Percentiles rank a stretch among this genome's conserved stretches.
Conservation (phyloP, 2,113 vertebrate genomes). For the Antigone vipio region DNA sequence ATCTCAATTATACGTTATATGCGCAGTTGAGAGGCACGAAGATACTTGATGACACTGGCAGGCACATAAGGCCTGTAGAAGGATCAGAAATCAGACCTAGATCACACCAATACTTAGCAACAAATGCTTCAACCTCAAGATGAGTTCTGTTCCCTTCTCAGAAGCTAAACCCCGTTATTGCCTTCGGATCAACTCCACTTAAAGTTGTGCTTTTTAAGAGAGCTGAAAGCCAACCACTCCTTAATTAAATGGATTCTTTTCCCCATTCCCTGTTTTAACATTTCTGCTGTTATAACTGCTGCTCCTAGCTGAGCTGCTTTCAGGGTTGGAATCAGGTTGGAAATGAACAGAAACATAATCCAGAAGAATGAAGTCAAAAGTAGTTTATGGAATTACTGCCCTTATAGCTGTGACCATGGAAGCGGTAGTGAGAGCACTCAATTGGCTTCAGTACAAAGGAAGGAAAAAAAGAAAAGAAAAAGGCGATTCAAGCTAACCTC, state of each 20-base stretch:
- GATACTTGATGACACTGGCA: background rate
- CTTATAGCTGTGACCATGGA: background rate
- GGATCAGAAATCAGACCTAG: background rate
- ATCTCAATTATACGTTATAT: background rate
- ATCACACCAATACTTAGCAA: background rate
- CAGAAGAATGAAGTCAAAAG: background rate
- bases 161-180: background rate
- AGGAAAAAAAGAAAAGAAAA: background rate
- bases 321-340: background rate
- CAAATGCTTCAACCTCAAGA: background rate
- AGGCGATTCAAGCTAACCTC: background rate
- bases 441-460: background rate
- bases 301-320: background rate
- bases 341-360: background rate
- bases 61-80: background rate
- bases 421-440: background rate
- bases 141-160: background rate
- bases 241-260: slow-evolving; percentile 1
- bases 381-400: background rate
- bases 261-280: background rate
- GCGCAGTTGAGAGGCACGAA: background rate
- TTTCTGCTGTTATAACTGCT: background rate
- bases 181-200: background rate
- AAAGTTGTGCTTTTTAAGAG: background rate
- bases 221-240: background rate